Percentiles rank a stretch among this genome's conserved stretches.
These are phyloP conservation scores for Micromussa lordhowensis DNA, from an alignment of 92 coral and sea anemone species.

Conservation along the genomic window DNA sequence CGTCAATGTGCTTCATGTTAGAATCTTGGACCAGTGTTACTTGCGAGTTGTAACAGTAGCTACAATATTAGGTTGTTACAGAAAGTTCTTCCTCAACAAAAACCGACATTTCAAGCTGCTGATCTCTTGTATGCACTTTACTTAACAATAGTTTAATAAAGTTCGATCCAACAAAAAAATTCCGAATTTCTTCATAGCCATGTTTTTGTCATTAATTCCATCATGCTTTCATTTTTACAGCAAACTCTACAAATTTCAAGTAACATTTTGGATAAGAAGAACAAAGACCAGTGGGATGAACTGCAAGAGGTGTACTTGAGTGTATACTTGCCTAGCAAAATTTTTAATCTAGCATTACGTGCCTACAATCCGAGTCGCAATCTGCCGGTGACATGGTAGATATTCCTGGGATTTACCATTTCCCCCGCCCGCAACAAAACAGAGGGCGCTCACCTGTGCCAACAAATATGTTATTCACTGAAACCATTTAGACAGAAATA, in stretches of 20 bases:
- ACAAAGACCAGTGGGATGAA: slow-evolving; percentile 78
- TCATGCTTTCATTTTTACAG: slow-evolving; percentile 38
- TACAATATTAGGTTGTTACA: no score
- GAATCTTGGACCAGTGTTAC: not conserved
- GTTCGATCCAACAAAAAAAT: not conserved
- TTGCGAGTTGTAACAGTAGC: not conserved
- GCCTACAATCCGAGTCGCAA: no score
- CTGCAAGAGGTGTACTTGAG: slow-evolving; percentile 68
- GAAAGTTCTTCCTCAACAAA: not conserved
- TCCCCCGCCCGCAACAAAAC: no score
- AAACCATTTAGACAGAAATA: no score
- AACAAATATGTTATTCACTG: no score
- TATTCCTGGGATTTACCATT: no score
- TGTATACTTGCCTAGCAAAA: not conserved
- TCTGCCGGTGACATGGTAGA: no score
- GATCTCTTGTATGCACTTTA: no score
- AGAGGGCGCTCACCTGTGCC: no score
- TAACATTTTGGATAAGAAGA: slow-evolving; percentile 76
- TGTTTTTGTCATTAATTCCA: not conserved
- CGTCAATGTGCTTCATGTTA: not conserved
- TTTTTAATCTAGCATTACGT: not conserved
- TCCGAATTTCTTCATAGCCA: not conserved
- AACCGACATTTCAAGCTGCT: not conserved
- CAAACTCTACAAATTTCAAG: slow-evolving; percentile 63
- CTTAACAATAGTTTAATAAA: not conserved